Evolutionary conservation across 2,113 vertebrate species (phyloP), one percentile per base, ranked within the genome.

Genomic region (Podarcis cretensis): DNA sequence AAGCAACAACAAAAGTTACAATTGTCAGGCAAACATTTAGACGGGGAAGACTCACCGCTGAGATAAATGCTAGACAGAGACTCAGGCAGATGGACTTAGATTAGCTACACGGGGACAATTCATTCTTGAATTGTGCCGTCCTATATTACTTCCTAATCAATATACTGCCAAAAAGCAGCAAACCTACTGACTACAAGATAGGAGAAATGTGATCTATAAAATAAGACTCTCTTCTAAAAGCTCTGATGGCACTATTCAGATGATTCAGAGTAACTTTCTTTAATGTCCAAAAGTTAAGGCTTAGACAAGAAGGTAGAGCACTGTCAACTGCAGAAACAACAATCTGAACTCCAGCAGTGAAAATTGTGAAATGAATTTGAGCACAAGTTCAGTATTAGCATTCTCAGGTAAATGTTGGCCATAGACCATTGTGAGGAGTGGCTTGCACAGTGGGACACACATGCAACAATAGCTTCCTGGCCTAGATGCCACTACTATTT

Each of bases 191-290:
- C 16, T 88, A 27, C 1, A 73, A 86, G 59, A 78, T 25, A 54
- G 35, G 3, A 91, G 35, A 89, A 93, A 84, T n/a, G 20, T 78
- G 84, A 85, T 63, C 65, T 92, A 76, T 83, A 91, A 86, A 87
- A 69, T 65, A 37, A 90, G 57, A 65, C 57, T 68, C 78, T 30
- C 77, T 92, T 89, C 21, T 84, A 82, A 80, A 32, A 54, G 23
- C 43, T 90, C 16, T 82, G 57, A 90, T 90, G 69, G 59, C 27
- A 90, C 8, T 40, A n/a, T 83, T 81, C 40, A 81, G 81, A 66
- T 84, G 68, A 89, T 57, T 86, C 87, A 35, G 92, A 30, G 6
- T 30, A 89, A n/a, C 80, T 84, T 57, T 25, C 59, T 81, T 27
- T 66, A 88, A 68, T 68, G 69, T 85, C 87, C 87, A 71, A 1